phyloP scores from a whole-genome alignment of 1,140 invertebrate genomes.

The Heliconius congener region DNA sequence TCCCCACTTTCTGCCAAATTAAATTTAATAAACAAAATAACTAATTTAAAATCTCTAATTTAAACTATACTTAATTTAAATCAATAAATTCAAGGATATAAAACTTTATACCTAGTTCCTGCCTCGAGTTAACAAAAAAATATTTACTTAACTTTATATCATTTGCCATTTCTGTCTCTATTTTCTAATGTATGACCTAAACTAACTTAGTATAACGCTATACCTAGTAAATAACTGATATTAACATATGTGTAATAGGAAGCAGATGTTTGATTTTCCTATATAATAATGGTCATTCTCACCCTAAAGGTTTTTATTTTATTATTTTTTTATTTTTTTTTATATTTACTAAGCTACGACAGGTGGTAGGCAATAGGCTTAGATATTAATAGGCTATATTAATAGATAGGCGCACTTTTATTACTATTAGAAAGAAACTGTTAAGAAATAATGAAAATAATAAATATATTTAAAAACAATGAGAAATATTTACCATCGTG shows the following conservation, averaged over 20 bases:
- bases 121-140: no score
- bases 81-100: no score
- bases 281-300: constrained; percentile 29
- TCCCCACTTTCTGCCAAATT: no score
- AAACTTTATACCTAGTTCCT: no score
- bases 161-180: constrained; percentile 10
- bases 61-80: no score
- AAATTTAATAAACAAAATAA: no score
- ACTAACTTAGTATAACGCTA: constrained; percentile 25
- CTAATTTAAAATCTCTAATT: no score
- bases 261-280: constrained; percentile 35
- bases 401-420: not conserved
- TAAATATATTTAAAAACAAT: no score
- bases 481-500: not conserved
- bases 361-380: constrained; percentile 20
- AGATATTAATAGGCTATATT: not conserved
- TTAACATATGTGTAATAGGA: constrained; percentile 30
- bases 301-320: constrained; percentile 29
- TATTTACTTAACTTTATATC: no score
- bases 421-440: not conserved
- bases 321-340: not conserved
- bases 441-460: not conserved
- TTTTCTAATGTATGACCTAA: constrained; percentile 22
- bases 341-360: constrained; percentile 3
- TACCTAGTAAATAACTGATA: constrained; percentile 32